These are phyloP conservation scores for Eupleurogrammus muticus DNA, from an alignment of 2,797 vertebrate species.

Conservation along the genomic window DNA sequence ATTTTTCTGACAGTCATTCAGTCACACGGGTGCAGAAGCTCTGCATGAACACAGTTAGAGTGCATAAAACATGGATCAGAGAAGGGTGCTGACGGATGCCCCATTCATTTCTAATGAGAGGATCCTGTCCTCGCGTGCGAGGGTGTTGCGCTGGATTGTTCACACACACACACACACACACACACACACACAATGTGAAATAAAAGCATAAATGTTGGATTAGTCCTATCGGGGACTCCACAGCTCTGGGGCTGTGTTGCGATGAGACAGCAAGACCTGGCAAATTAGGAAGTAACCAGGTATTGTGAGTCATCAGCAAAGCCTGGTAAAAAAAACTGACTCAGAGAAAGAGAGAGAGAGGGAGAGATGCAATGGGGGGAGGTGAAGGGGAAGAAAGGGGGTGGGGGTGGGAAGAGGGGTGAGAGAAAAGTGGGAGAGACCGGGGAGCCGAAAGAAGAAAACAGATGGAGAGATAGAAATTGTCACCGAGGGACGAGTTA, in stretches of 20 bases:
- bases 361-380: background rate
- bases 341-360: constrained; percentile 34
- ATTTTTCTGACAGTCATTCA: background rate
- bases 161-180: no score
- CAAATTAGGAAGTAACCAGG: constrained; percentile 36
- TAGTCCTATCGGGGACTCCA: constrained; percentile 22
- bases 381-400: background rate
- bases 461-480: constrained; percentile 55
- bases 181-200: constrained; percentile 8
- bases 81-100: constrained; percentile 10
- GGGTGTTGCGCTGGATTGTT: constrained; percentile 9
- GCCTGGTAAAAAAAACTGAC: constrained; percentile 39
- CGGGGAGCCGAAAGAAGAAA: constrained; percentile 27
- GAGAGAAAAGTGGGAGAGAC: constrained; percentile 4
- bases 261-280: constrained; percentile 23
- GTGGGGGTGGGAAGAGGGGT: background rate
- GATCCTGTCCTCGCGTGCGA: background rate
- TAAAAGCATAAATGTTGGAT: constrained; percentile 26
- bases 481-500: constrained; percentile 67
- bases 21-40: constrained; percentile 11
- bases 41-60: background rate
- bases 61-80: constrained; percentile 23
- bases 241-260: constrained; percentile 34
- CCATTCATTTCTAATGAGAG: constrained; percentile 25
- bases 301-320: constrained; percentile 56